Evolutionary conservation across 2,113 vertebrate genomes (phyloP), one percentile per base, ranked within the genome.

Genomic region (Python bivittatus): DNA sequence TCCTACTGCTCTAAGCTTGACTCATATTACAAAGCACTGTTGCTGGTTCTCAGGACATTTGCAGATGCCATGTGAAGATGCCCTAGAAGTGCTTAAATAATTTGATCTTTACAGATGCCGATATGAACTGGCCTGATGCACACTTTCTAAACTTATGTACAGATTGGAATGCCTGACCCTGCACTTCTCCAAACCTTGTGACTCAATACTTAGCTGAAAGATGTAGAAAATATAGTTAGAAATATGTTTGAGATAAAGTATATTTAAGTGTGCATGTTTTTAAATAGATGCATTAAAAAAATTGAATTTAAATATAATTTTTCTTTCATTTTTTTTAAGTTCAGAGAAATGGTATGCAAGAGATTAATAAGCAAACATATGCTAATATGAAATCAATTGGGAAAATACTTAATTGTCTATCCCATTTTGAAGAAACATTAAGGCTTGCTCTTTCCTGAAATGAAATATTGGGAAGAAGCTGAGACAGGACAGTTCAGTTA

Each of bases 1-100:
- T 13, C 17, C 44, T 15, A 20, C 72, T 83, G 20, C 60, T 25
- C 20, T 20, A 17, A 15, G 48, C 38, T 25, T 84, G 42, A 25
- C 42, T 9, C 0, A 25, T n/a, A 95, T 92, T 52, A 94, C 94
- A 95, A 93, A 92, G 91, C 85, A 56, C 91, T 95, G 92, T 93
- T 86, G 93, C 93, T 95, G 94, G 86, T 92, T 92, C 17, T 13
- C 56, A 1, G 0, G 87, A 89, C 88, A 29, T 33, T 56, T 33
- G 27, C 11, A 48, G 48, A 13, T 29, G 48, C 7, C 27, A 29
- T n/a, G 12, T 29, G 42, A n/a, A 61, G 13, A n/a, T 6, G 13
- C 60, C 15, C 17, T 27, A 64, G 58, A 12, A 44, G 23, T 64
- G 44, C 60, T 52, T 68, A 61, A 88, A 29, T 23, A 53, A n/a